Evolutionary conservation across 2,888 invertebrate species (phyloP), one percentile per base, ranked within the genome.

Genomic region (Drosophila sordidapex): DNA sequence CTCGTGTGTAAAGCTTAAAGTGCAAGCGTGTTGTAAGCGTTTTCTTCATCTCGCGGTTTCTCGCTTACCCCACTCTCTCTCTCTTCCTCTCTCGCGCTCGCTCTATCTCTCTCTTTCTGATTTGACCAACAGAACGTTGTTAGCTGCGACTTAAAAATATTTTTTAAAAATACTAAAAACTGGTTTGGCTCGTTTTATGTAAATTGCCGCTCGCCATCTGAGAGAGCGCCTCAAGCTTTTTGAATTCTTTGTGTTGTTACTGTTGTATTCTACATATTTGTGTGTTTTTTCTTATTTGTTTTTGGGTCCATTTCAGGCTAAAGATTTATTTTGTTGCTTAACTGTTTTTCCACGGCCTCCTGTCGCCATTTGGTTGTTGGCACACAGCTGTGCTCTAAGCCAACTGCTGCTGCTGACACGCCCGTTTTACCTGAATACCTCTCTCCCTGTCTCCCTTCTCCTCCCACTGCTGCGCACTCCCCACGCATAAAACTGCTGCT

Each of bases 141-240:
- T 61, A 48, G 57, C 68, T 65, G 65, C 51, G 80, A 77, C 72
- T 86, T 84, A 60, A 70, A 74, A 62, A 70, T 76, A 62, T 54
- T 58, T 46, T 63, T n/a, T 36, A 73, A 62, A 77, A 66, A 63
- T 70, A 70, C 70, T 54, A 60, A 75, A 87, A 89, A 91, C 91
- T 79, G 91, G 91, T 91, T 91, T 83, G 79, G 89, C 85, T 82
- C 83, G 87, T 91, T 91, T 91, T 89, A 91, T 91, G 91, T 91
- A 91, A 91, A 91, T 91, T 81, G 87, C 64, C 66, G 31, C 49
- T 79, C 78, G 86, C 82, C 87, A 75, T 73, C 76, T 81, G 87
- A 75, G 79, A 70, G 79, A 71, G 46, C 21, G 71, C 76, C 68
- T 53, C 70, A 76, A 87, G 89, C 89, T 63, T 76, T 63, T 74